Evolutionary conservation across 2,888 invertebrate genomes (phyloP), one percentile per base, ranked within the genome.

Genomic region (Lagria hirta): DNA sequence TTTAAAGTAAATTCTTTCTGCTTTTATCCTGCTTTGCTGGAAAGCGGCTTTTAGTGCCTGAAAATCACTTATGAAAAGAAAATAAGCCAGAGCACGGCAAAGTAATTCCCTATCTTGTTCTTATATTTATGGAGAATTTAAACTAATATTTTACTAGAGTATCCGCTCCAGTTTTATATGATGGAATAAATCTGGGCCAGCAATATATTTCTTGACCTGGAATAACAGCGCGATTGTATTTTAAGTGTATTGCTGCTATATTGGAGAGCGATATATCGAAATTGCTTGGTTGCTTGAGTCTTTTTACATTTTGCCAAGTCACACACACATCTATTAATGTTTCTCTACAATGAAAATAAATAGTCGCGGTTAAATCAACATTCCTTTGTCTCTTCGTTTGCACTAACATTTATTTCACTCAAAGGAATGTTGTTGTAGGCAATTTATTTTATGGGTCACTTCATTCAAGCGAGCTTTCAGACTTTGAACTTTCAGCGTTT

Each of bases 381-480:
- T 65, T 63, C 61, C 60, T 58, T 60, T 62, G 62, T 63, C 60
- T 62, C 54, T 59, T 56, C 62, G 63, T 61, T 59, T 62, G 54
- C 55, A 57, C 60, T 57, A 62, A 58, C 63, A 61, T 63, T 65
- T 63, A 64, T 61, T 64, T 60, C 61, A 57, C 54, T 58, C 54
- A 47, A 49, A 33, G 58, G 58, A 62, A 63, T 63, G 64, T 65
- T 63, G 60, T 63, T 64, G 60, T 58, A 62, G 61, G 64, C 64
- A 63, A 63, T 65, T 63, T 64, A 58, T 65, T 64, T 65, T 57
- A 62, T 58, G 63, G 62, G 62, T 62, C 63, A 62, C 59, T 60
- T 44, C 42, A 37, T 48, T 14, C 43, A 37, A 24, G 27, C 37
- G 14, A 13, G 28, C 34, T 41, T 32, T 32, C 13, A 41, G 41